Evolutionary conservation across 2,797 vertebrate genomes (phyloP).

Genomic region (Allobates femoralis): DNA sequence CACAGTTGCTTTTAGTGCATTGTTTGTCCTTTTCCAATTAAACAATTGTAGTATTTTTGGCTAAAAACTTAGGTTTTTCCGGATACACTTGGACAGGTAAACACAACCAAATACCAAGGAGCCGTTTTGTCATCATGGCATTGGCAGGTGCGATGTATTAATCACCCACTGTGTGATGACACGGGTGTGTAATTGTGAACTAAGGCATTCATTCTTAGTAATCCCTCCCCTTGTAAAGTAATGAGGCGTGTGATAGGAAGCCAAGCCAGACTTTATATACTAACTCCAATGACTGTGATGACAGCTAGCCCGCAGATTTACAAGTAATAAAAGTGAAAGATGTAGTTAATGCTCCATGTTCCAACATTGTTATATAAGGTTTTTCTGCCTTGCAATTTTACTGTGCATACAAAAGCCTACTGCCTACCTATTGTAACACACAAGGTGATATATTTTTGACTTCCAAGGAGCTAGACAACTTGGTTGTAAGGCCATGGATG

Average conservation of each 20-base stretch:
- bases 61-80: not conserved
- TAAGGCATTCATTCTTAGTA: slow-evolving; percentile 34
- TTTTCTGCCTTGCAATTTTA: no score
- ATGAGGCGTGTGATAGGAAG: slow-evolving; percentile 29
- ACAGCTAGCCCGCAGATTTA: not conserved
- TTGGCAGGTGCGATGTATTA: slow-evolving; percentile 34
- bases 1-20: not conserved
- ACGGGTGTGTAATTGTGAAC: slow-evolving; percentile 44
- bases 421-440: not conserved
- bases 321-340: not conserved
- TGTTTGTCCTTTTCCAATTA: not conserved
- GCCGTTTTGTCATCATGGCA: slow-evolving; percentile 3
- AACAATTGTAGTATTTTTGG: not conserved
- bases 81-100: not conserved
- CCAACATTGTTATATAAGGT: not conserved
- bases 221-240: slow-evolving; percentile 37
- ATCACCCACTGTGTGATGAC: slow-evolving; percentile 8
- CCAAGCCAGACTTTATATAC: not conserved
- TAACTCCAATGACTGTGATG: slow-evolving; percentile 10
- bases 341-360: not conserved
- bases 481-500: no score
- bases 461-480: not conserved
- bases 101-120: not conserved
- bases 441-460: not conserved
- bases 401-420: no score